Conservation (phyloP, 35 echinoderm and acorn worm species). For the Diadema setosum region DNA sequence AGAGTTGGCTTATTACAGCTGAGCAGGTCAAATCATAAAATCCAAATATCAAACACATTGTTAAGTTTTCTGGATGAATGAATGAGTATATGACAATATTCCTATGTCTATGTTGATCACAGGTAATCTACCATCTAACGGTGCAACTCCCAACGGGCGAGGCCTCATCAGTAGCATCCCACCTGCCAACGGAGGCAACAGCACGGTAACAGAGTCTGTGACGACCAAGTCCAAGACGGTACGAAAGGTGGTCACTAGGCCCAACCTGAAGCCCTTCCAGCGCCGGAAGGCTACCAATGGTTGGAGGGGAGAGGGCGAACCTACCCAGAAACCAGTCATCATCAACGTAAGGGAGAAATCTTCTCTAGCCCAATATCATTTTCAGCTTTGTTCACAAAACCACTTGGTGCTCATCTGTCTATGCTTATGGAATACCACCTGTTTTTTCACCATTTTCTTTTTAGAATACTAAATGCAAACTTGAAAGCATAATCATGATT, state of each 20-base stretch:
- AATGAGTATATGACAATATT: background rate
- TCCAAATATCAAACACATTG: too few species aligned
- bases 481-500: too few species aligned
- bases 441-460: too few species aligned
- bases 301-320: constrained; percentile 80
- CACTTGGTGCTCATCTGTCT: too few species aligned
- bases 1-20: too few species aligned
- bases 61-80: too few species aligned
- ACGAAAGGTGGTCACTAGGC: constrained; percentile 57
- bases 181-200: background rate
- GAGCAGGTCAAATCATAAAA: too few species aligned
- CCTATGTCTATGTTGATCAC: background rate
- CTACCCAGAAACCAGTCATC: constrained; percentile 71
- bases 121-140: background rate
- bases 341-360: constrained; percentile 44
- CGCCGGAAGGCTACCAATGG: constrained; percentile 81
- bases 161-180: background rate
- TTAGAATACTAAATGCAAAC: too few species aligned
- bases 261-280: constrained; percentile 53
- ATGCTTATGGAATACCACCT: too few species aligned
- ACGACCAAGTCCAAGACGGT: constrained; percentile 46
- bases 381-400: too few species aligned
- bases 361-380: background rate
- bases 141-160: background rate
- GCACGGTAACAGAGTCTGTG: background rate